A percentile compares a stretch with the other conserved stretches of the same genome.
phyloP scores from a whole-genome alignment of 2,888 invertebrate genomes.

The Notocelia uddmanniana region DNA sequence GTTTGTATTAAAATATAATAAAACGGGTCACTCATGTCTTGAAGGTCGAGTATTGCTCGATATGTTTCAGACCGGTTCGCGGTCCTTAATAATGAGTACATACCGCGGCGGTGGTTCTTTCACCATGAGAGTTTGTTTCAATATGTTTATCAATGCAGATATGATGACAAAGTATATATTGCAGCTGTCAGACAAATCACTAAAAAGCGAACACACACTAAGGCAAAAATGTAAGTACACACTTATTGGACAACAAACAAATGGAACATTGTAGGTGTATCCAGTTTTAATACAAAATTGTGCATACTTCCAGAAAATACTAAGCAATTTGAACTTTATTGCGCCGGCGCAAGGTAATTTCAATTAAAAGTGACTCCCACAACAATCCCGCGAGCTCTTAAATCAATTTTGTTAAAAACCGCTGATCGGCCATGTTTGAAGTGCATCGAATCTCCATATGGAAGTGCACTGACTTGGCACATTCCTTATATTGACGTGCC shows the following conservation, averaged over 20 bases:
- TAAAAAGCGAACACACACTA: too few species aligned
- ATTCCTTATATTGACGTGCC: slow-evolving; percentile 50
- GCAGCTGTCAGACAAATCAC: too few species aligned
- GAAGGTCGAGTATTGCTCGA: too few species aligned
- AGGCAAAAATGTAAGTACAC: not conserved
- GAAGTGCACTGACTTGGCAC: slow-evolving; percentile 56
- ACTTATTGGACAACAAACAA: too few species aligned
- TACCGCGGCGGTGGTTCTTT: too few species aligned
- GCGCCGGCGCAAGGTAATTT: not conserved
- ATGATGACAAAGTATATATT: too few species aligned
- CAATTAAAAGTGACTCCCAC: not conserved
- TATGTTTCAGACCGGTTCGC: too few species aligned
- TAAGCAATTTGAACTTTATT: not conserved
- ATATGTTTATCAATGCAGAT: too few species aligned
- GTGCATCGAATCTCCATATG: slow-evolving; percentile 47
- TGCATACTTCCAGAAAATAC: not conserved
- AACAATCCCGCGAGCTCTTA: not conserved
- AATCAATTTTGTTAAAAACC: slow-evolving; percentile 26
- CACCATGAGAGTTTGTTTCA: too few species aligned
- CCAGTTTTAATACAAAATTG: slow-evolving; percentile 11
- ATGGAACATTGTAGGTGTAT: slow-evolving; percentile 13
- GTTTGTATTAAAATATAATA: too few species aligned
- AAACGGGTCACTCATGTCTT: too few species aligned
- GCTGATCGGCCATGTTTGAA: slow-evolving; percentile 24
- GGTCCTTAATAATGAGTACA: too few species aligned